Base-by-base conservation (phyloP, 1,140 invertebrate species). In the Mylabris phalerata region DNA sequence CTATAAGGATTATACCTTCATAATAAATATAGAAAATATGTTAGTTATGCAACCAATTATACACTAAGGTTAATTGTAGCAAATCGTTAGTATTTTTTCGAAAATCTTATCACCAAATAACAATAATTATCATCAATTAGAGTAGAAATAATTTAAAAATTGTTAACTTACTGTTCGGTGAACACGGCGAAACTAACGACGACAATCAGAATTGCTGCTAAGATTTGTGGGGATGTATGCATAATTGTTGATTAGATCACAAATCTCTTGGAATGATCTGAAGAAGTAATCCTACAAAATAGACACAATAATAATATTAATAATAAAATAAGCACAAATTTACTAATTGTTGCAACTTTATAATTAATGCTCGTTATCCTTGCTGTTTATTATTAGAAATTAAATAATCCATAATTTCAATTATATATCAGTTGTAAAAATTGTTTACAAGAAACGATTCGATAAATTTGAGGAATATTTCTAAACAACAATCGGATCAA, bases 151-250 rank as follows among this genome's bases (percentile, higher is more conserved):
- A 32, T 1, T 32, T 13, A 13, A 13, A 13, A 19, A 19, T 32
- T 32, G 32, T 32, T 32, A 3, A 32, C 54, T 61, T 51, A 61
- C 59, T 32, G 41, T 32, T 57, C 54, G 51, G 38, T 43, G 41
- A 48, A 57, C 41, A 61, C 25, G 43, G 45, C 46, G 42, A 57
- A 39, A 38, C 46, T 40, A 51, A 61, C 26, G 43, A 48, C 32
- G 25, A 61, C n/a, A 13, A 43, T 47, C 43, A 61, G 47, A 51
- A 61, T 11, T 25, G 57, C 11, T 41, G 44, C 32, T 43, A 57
- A 39, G 42, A 61, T 11, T 45, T 45, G 51, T 54, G 26, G 32
- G 44, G 40, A 61, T 19, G 42, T 32, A 57, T 24, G 41, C 55
- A 57, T 57, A 50, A 40, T 40, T 27, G 26, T 47, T 46, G 52